Evolutionary conservation across 2,797 vertebrate species (phyloP), one percentile per base, ranked within the genome.

Genomic region (Sebastes flavidus): DNA sequence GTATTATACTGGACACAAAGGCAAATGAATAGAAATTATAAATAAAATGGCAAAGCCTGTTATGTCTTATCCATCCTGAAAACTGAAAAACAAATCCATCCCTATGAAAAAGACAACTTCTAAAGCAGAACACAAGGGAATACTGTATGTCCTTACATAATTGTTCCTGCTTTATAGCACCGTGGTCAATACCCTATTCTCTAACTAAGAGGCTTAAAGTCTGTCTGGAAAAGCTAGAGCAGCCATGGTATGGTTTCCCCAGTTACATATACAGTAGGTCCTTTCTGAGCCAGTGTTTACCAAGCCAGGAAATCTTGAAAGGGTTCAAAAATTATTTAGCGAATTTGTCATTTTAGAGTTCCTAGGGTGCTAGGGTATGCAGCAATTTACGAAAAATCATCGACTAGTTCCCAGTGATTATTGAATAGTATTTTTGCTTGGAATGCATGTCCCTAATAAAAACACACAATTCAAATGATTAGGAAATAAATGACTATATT

Each of bases 131-230:
- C 10, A 73, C 20, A 42, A 29, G 27, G 27, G 22, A 75, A 75
- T 49, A 52, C 20, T 18, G 10, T 68, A 80, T 11, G 52, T 24
- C 46, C 78, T 90, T 85, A 80, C 52, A 87, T 86, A 82, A 81
- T 81, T 78, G 78, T 75, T 75, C 62, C 24, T 59, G 75, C 71
- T 85, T 60, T 72, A 76, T 49, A 86, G 78, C 59, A 77, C 82
- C 72, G 76, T 86, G 67, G 75, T 89, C 85, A 83, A 84, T 78
- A 79, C 32, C 56, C 54, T 85, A 25, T 69, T 84, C 85, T 88
- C 46, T 82, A 65, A 81, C 30, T 79, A 93, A 93, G 88, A 92
- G 87, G 89, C 84, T 92, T 91, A 90, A n/a, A 65, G 36, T 74
- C 77, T 80, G 79, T 61, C 70, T 86, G 77, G 60, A 68, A 79